Evolutionary conservation across 1,140 invertebrate genomes (phyloP), one percentile per base, ranked within the genome.

Genomic region (Elymnias hypermnestra): DNA sequence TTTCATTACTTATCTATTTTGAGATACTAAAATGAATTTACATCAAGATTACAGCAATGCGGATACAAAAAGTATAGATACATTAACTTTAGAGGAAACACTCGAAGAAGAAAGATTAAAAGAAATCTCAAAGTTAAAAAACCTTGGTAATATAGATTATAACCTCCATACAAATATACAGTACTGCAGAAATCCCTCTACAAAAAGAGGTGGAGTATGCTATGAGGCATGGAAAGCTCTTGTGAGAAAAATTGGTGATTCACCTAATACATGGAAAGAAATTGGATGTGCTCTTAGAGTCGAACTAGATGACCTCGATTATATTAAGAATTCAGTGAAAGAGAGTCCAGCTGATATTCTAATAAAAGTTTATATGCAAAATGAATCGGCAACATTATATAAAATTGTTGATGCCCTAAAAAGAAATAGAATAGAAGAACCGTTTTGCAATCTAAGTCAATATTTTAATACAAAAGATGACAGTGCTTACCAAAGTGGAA

Each of bases 371-470:
- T 87, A 71, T 40, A 76, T 72, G 56, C 78, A 86, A 67, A 70
- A 76, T 65, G 81, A 86, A 26, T 72, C 74, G 43, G 78, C 84
- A 36, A 87, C 84, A 23, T 55, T 87, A 28, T 79, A 85, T 21
- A 85, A 86, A 66, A 70, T 87, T 42, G 38, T 86, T 17, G 67
- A 83, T 58, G 73, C 74, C 31, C 72, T 87, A 23, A 41, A 78
- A 3, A 72, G 72, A 54, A 57, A 87, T 58, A 62, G 83, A 47
- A 57, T 87, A 35, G 76, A 81, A 53, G 61, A 73, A 18, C 76
- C 76, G 15, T 58, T 87, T 33, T 56, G 53, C 38, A 65, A 73
- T 37, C 53, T 75, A 43, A 58, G 65, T 17, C 72, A 74, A 23
- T 72, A 60, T 53, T 83, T 83, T 15, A 62, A 62, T 31, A 84